phyloP scores from a whole-genome alignment of 1,140 invertebrate genomes.

The Archivesica marissinica region DNA sequence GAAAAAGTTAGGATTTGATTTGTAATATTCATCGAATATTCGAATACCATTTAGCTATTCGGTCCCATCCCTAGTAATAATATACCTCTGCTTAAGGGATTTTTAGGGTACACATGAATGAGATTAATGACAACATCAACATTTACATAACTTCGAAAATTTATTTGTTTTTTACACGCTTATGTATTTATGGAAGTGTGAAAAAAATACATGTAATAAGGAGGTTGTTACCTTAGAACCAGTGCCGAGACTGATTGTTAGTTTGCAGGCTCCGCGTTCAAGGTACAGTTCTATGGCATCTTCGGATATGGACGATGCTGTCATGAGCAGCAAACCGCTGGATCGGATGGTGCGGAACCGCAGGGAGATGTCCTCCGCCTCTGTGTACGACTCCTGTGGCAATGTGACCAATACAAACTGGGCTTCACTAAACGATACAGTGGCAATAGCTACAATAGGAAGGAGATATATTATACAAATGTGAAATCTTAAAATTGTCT shows the following conservation, averaged over 20 bases:
- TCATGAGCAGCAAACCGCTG: conserved; percentile 84
- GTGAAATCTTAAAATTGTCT: too few relatives aligned
- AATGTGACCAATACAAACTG: conserved; percentile 93
- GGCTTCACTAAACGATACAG: conserved; percentile 93
- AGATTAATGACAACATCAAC: neutral
- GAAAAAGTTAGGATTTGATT: too few relatives aligned
- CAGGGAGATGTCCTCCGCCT: conserved; percentile 95
- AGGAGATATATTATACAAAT: too few relatives aligned
- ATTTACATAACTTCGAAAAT: neutral
- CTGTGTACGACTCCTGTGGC: conserved; percentile 92
- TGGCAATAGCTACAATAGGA: conserved; percentile 90
- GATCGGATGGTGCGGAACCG: conserved; percentile 93
- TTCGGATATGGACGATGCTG: conserved; percentile 88
- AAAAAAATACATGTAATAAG: neutral
- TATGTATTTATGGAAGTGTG: too few relatives aligned
- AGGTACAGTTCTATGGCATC: conserved; percentile 93
- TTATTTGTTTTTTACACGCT: neutral
- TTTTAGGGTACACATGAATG: too few relatives aligned
- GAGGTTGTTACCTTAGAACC: conserved; percentile 93
- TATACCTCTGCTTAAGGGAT: too few relatives aligned
- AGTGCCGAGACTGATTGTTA: conserved; percentile 92
- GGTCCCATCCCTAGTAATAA: too few relatives aligned
- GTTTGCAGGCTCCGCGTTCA: conserved; percentile 91
- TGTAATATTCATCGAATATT: too few relatives aligned
- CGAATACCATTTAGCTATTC: too few relatives aligned